Conservation (phyloP, 2,113 vertebrate genomes). For the Suncus etruscus region DNA sequence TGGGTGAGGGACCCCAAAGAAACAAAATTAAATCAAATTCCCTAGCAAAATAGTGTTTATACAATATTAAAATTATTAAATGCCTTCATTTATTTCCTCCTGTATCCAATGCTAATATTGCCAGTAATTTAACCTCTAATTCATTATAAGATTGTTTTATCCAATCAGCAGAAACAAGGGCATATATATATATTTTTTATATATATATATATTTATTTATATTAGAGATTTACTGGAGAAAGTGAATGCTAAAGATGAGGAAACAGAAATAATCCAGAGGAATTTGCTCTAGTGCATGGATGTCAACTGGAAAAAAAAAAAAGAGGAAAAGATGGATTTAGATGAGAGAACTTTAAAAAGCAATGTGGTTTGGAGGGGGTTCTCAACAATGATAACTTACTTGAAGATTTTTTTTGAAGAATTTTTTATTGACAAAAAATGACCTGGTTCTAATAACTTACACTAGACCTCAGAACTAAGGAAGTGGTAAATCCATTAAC, state of each 20-base stretch:
- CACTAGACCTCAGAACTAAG: neutral
- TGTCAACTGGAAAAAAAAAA: neutral
- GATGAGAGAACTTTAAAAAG: neutral
- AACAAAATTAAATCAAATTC: slow-evolving; percentile 15
- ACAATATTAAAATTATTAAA: neutral
- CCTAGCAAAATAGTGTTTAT: neutral
- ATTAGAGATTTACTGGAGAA: neutral
- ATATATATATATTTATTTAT: too few species aligned
- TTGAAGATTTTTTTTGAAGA: neutral
- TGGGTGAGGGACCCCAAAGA: too few species aligned
- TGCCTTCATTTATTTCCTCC: neutral
- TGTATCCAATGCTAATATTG: neutral
- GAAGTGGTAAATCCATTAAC: neutral
- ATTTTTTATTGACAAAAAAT: neutral
- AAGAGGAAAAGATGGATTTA: neutral
- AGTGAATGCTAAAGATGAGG: neutral
- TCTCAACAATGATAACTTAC: neutral
- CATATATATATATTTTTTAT: neutral
- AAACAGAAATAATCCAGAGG: neutral
- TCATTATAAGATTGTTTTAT: neutral
- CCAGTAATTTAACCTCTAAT: neutral
- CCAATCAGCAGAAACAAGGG: neutral
- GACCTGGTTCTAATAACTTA: neutral
- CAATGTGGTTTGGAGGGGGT: neutral
- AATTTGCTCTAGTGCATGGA: neutral